Evolutionary conservation across 2,888 invertebrate species (phyloP).

Genomic region (Pomacea canaliculata): DNA sequence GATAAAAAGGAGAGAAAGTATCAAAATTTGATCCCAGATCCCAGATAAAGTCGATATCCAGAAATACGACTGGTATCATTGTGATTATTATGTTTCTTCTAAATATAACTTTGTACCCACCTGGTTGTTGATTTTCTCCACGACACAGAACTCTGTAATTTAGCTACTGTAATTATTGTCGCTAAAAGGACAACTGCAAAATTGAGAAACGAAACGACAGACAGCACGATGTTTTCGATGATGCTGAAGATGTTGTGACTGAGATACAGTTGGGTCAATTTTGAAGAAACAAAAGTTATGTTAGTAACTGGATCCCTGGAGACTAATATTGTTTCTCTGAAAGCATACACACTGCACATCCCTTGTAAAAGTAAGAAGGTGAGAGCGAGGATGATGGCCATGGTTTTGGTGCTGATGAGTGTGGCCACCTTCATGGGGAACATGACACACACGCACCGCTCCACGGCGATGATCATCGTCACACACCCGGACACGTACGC

Average conservation of each 20-base stretch:
- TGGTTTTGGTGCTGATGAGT: slow-evolving; percentile 9
- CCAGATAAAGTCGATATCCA: too few relatives aligned
- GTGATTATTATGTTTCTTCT: too few relatives aligned
- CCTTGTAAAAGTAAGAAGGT: neutral
- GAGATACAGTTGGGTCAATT: neutral
- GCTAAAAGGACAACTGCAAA: slow-evolving; percentile 12
- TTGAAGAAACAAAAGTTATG: neutral
- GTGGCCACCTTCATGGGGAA: slow-evolving; percentile 16
- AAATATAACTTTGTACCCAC: too few relatives aligned
- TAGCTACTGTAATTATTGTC: slow-evolving; percentile 10
- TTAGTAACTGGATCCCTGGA: neutral
- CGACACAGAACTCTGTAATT: neutral
- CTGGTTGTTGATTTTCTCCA: neutral
- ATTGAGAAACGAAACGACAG: slow-evolving; percentile 11
- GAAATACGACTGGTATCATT: too few relatives aligned
- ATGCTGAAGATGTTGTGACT: neutral
- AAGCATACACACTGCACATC: neutral
- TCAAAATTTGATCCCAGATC: too few relatives aligned
- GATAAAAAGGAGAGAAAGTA: too few relatives aligned
- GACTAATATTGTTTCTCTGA: neutral
- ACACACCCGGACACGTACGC: slow-evolving; percentile 5
- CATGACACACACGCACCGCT: slow-evolving; percentile 10
- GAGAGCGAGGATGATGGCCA: neutral
- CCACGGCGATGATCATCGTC: slow-evolving; percentile 18
- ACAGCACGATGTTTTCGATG: slow-evolving; percentile 15